phyloP scores from a whole-genome alignment of 35 echinoderm and acorn worm species.

The Apostichopus japonicus region DNA sequence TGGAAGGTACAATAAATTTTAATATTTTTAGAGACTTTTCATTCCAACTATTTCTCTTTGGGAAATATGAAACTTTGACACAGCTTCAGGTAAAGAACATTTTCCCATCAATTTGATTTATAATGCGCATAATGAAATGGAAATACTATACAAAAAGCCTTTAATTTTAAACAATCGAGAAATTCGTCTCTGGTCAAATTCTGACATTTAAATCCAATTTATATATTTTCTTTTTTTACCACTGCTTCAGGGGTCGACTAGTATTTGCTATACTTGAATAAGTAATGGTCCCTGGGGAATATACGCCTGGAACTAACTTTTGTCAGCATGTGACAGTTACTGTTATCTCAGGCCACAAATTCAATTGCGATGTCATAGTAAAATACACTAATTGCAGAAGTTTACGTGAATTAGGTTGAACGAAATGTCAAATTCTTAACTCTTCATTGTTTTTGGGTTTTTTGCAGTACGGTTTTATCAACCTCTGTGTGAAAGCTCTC shows the following conservation, averaged over 20 bases:
- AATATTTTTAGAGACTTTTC: no score
- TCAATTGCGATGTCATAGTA: neutral
- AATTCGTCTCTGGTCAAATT: neutral
- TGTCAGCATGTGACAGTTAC: neutral
- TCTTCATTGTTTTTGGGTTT: neutral
- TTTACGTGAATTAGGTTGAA: neutral
- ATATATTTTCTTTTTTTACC: neutral
- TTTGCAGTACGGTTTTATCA: conserved; percentile 96
- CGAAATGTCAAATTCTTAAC: neutral
- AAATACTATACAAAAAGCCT: no score
- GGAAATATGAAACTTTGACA: no score
- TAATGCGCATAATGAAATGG: no score
- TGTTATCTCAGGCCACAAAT: neutral
- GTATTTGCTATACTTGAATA: neutral
- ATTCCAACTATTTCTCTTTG: no score
- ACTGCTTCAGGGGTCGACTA: neutral
- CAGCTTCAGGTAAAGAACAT: no score
- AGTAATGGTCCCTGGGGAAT: neutral
- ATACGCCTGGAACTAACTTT: neutral
- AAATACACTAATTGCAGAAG: neutral
- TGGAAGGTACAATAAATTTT: no score
- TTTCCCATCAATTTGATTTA: no score
- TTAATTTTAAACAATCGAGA: neutral
- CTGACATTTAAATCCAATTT: neutral
- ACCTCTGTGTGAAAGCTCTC: conserved; percentile 91